phyloP scores from a whole-genome alignment of 2,888 invertebrate species.

The Pilophorus perplexus region DNA sequence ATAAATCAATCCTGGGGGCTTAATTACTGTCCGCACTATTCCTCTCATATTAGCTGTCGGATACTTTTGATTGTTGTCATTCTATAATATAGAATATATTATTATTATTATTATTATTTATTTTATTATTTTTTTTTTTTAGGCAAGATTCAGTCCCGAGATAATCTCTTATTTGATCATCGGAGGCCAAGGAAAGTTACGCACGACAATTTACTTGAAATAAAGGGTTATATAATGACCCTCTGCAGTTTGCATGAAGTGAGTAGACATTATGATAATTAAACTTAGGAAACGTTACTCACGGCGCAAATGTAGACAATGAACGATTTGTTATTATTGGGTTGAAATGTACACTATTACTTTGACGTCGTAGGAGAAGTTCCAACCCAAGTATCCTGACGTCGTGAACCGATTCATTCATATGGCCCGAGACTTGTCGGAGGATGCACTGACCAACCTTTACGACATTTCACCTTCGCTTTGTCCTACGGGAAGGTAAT shows the following conservation, averaged over 20 bases:
- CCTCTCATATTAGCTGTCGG: no score
- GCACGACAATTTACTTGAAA: slow-evolving; percentile 67
- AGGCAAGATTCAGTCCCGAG: slow-evolving; percentile 59
- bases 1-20: no score
- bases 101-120: not conserved
- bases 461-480: slow-evolving; percentile 63
- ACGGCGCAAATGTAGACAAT: no score
- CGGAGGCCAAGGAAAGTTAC: slow-evolving; percentile 64
- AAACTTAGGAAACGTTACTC: no score
- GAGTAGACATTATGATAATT: not conserved
- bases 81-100: not conserved
- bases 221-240: slow-evolving; percentile 67
- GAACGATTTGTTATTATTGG: no score
- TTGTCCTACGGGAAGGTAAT: slow-evolving; percentile 69
- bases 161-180: slow-evolving; percentile 71
- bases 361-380: slow-evolving; percentile 54
- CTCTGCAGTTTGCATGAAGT: slow-evolving; percentile 62
- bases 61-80: no score
- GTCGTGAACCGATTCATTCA: slow-evolving; percentile 65
- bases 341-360: no score
- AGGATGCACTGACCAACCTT: slow-evolving; percentile 66
- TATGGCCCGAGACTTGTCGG: slow-evolving; percentile 65
- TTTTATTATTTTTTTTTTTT: slow-evolving; percentile 43
- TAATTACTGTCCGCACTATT: no score
- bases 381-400: slow-evolving; percentile 63